phyloP scores from a whole-genome alignment of 2,113 vertebrate species.

The Oncorhynchus nerka region DNA sequence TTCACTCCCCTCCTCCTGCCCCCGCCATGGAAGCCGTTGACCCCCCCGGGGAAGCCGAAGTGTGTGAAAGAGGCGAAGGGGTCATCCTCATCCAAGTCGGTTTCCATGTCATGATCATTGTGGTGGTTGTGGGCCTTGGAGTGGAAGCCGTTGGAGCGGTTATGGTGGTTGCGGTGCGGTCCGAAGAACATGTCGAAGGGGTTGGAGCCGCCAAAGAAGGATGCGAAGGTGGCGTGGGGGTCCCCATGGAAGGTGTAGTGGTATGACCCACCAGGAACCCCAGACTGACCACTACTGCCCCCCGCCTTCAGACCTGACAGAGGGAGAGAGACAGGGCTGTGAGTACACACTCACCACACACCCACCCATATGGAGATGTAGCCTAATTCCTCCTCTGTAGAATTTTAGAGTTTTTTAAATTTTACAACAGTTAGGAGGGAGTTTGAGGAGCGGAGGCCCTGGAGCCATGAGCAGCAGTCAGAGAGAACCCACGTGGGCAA shows the following conservation, averaged over 20 bases:
- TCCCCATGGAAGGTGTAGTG: constrained; percentile 98
- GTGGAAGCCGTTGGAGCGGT: constrained; percentile 81
- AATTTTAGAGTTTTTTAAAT: not conserved
- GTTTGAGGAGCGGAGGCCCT: no score
- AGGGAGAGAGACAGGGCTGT: not conserved
- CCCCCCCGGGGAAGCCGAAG: constrained; percentile 84
- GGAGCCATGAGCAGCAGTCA: no score
- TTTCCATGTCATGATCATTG: constrained; percentile 77
- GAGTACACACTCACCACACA: constrained; percentile 2
- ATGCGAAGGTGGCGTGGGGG: constrained; percentile 95
- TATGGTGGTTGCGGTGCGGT: constrained; percentile 77
- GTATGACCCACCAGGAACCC: constrained; percentile 87
- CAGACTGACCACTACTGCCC: constrained; percentile 81
- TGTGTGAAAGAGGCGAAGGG: constrained; percentile 86
- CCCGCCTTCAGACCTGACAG: constrained; percentile 90
- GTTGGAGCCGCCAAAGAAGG: constrained; percentile 97
- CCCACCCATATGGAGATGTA: not conserved
- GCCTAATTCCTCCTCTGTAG: not conserved
- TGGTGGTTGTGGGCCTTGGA: constrained; percentile 57
- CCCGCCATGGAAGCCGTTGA: constrained; percentile 84
- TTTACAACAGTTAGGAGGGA: constrained; percentile 18
- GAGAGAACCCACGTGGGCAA: constrained; percentile 42
- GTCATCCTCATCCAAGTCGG: constrained; percentile 87
- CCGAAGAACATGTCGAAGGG: constrained; percentile 97
- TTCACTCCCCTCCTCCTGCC: constrained; percentile 69